A percentile compares a stretch with the other conserved stretches of the same genome.
phyloP scores from a whole-genome alignment of 2,113 vertebrate species.

The Melanerpes aurifrons region DNA sequence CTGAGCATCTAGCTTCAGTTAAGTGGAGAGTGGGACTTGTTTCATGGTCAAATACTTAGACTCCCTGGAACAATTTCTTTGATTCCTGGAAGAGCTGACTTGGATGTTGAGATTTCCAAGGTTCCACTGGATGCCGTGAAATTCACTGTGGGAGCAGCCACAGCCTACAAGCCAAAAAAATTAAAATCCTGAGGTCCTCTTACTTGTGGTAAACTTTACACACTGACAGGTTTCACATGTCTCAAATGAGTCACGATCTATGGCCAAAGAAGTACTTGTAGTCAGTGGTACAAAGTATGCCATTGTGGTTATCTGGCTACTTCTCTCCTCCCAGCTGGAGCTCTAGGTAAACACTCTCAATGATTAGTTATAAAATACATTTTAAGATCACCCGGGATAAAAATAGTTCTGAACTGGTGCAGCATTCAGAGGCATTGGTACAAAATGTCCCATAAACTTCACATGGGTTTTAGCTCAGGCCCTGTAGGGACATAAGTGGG shows the following conservation, averaged over 20 bases:
- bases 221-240: conserved; percentile 33
- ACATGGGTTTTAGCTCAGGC: neutral
- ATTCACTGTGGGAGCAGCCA: neutral
- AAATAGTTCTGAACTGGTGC: neutral
- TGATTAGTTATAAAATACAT: neutral
- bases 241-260: conserved; percentile 41
- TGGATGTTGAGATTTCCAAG: conserved; percentile 48
- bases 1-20: conserved; percentile 16
- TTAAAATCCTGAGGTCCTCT: conserved; percentile 35
- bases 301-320: conserved; percentile 23
- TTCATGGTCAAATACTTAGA: conserved; percentile 51
- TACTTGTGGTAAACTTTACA: conserved; percentile 44
- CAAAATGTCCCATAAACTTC: conserved; percentile 1
- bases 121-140: conserved; percentile 19
- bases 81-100: conserved; percentile 67
- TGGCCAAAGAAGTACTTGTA: neutral
- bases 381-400: neutral
- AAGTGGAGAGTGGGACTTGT: conserved; percentile 38
- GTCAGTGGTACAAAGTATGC: conserved; percentile 37
- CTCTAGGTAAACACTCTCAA: neutral
- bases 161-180: conserved; percentile 27
- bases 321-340: neutral
- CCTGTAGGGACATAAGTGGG: neutral
- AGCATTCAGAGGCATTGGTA: neutral
- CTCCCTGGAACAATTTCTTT: conserved; percentile 59